phyloP scores from a whole-genome alignment of 2,888 invertebrate species.

The Pasiphila rectangulata region DNA sequence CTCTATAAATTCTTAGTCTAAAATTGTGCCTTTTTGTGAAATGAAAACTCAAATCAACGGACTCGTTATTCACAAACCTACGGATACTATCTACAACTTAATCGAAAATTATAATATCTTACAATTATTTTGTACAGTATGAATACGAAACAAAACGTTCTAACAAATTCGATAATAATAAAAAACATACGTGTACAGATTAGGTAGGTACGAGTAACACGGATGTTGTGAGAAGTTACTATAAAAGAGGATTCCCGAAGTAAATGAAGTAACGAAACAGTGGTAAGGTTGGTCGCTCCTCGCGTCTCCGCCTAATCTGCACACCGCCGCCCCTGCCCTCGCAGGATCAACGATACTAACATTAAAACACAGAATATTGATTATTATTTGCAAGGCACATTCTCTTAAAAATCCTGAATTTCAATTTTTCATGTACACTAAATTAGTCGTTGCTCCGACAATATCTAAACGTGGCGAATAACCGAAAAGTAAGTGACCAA shows the following conservation, averaged over 20 bases:
- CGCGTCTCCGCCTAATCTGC: conserved; percentile 45
- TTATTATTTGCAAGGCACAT: conserved; percentile 80
- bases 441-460: conserved; percentile 49
- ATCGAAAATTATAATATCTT: conserved; percentile 53
- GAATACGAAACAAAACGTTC: conserved; percentile 56
- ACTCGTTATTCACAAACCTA: conserved; percentile 43
- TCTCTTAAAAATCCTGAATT: conserved; percentile 79
- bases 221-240: conserved; percentile 24
- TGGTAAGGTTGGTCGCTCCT: conserved; percentile 30
- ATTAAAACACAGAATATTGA: conserved; percentile 80
- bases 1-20: conserved; percentile 71
- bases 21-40: conserved; percentile 73
- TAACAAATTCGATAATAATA: conserved; percentile 55
- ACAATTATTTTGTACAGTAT: conserved; percentile 72
- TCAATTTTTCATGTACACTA: conserved; percentile 69
- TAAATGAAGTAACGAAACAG: conserved; percentile 25
- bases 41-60: conserved; percentile 36
- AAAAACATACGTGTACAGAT: conserved; percentile 47
- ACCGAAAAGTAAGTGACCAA: conserved; percentile 50
- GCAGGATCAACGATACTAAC: conserved; percentile 66
- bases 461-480: conserved; percentile 59
- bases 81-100: conserved; percentile 64
- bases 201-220: conserved; percentile 37
- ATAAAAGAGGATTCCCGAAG: conserved; percentile 28
- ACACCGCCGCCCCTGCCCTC: conserved; percentile 30